Conservation (phyloP, 2,888 invertebrate genomes). For the Diadegma fenestrale region DNA sequence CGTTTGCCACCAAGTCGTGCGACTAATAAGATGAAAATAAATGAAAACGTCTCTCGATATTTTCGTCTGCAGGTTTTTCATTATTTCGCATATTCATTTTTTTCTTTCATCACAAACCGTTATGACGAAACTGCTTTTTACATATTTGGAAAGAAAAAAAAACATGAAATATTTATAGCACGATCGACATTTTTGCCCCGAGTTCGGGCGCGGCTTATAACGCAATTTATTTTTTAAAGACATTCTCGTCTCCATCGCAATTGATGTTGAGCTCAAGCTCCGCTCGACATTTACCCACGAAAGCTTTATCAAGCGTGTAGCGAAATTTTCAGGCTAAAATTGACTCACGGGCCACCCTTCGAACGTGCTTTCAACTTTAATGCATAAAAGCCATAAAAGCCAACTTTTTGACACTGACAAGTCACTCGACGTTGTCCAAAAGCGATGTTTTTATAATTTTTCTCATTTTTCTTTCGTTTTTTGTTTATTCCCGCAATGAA, state of each 20-base stretch:
- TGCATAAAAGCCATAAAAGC: conserved; percentile 15
- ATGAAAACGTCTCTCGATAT: neutral
- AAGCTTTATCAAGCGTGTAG: conserved; percentile 11
- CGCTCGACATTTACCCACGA: neutral
- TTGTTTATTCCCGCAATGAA: neutral
- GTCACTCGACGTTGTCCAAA: neutral
- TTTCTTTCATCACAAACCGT: neutral
- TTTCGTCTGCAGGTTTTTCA: neutral
- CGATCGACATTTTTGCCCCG: neutral
- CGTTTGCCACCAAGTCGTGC: neutral
- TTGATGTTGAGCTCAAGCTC: neutral
- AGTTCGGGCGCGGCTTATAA: neutral
- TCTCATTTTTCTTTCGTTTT: neutral
- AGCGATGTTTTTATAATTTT: neutral
- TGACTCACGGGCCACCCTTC: conserved; percentile 4
- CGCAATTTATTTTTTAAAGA: neutral
- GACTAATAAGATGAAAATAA: neutral
- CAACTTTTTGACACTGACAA: neutral
- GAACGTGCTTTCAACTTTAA: neutral
- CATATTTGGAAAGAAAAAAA: neutral
- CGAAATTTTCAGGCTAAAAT: conserved; percentile 24
- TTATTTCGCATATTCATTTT: neutral
- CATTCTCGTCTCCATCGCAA: neutral
- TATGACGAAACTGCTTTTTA: neutral
- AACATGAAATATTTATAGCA: neutral